Base-by-base conservation (phyloP, 2,888 invertebrate species). In the Cryptops parisi region DNA sequence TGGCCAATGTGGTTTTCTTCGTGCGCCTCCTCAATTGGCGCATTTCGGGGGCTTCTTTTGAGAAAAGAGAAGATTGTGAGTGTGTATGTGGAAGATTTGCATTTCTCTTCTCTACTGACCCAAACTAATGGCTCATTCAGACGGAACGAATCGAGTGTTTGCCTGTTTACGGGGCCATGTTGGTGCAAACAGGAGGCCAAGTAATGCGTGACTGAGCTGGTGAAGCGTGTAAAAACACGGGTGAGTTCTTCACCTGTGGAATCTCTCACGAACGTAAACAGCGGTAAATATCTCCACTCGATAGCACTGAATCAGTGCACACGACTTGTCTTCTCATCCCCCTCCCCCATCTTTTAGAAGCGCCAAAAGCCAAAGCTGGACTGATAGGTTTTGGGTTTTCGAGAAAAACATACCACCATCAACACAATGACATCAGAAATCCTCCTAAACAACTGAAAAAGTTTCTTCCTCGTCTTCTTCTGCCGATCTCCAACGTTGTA, bases 61-160 rank as follows among this genome's bases (percentile, higher is more conserved):
- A n/a, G n/a, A n/a, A n/a, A n/a, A n/a, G n/a, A n/a, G n/a, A n/a
- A n/a, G n/a, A n/a, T n/a, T n/a, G n/a, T n/a, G n/a, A n/a, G n/a
- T n/a, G n/a, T n/a, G n/a, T n/a, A n/a, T n/a, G n/a, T 21, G 47
- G 24, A 27, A 25, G 47, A 47, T 26, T 47, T 27, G 47, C 47
- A 25, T 47, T 47, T 27, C n/a, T n/a, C 15, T 27, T 27, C 47
- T 47, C 26, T 27, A 47, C 47, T 47, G 25, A 27, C 26, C 47
- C 26, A 25, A 25, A 47, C 26, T 47, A 47, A 47, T 47, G 47
- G 26, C 21, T 27, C 25, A 26, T 26, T 47, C 47, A 27, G 21
- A 25, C 27, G 47, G 47, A 47, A 47, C 47, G 47, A 47, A 47
- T 47, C 47, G 26, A 47, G 47, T 47, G 47, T 47, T 47, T 47